Conservation (phyloP, 2,113 vertebrate genomes). For the Daphoenositta chrysoptera region DNA sequence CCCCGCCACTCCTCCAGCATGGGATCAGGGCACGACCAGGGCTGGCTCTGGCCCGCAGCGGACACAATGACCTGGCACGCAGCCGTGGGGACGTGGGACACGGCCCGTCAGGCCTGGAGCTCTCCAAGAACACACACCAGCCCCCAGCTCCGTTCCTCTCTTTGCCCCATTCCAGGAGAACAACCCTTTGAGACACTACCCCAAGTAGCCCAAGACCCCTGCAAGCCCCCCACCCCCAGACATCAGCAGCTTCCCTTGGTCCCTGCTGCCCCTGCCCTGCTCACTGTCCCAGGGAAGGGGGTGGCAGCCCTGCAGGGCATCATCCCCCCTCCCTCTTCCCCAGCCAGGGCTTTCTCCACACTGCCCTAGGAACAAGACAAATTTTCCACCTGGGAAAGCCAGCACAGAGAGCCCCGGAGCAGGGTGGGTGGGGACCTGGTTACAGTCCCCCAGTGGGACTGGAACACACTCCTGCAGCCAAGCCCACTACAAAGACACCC, state of each 20-base stretch:
- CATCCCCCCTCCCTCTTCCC: fast-evolving
- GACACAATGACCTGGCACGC: background rate
- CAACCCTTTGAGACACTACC: background rate
- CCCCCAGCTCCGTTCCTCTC: no score
- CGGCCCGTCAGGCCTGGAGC: background rate
- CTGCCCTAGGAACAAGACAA: background rate
- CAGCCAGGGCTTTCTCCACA: background rate
- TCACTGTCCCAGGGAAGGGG: background rate
- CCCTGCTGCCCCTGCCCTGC: background rate
- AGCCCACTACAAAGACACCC: background rate
- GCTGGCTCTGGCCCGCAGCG: background rate
- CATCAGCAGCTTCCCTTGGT: background rate
- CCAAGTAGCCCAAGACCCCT: background rate
- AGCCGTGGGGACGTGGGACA: fast-evolving
- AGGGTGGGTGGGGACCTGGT: background rate
- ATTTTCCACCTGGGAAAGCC: background rate
- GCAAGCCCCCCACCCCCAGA: fast-evolving
- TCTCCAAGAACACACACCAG: background rate
- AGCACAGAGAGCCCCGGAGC: background rate
- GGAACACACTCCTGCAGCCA: background rate
- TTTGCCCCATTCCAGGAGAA: background rate
- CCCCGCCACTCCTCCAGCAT: fast-evolving
- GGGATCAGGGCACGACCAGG: background rate
- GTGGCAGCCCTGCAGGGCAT: background rate
- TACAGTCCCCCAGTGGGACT: background rate